A percentile compares a stretch with the other conserved stretches of the same genome.
Evolutionary conservation across 2,888 invertebrate species (phyloP).

Genomic region (Nomada ruficornis): DNA sequence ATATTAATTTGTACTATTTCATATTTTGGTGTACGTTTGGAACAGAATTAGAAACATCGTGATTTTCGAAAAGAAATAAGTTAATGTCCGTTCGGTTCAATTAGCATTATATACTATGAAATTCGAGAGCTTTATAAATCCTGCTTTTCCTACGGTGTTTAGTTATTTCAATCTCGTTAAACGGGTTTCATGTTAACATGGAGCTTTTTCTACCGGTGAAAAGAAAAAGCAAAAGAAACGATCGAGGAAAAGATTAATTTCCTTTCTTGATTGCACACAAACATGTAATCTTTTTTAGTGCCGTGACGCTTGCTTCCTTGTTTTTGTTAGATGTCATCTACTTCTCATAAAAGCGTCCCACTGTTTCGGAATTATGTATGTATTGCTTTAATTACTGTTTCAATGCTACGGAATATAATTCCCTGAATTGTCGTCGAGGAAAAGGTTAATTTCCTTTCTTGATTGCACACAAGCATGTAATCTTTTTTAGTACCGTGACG

Average conservation of each 20-base stretch:
- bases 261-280: not conserved
- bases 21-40: too few relatives aligned
- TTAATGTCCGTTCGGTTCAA: too few relatives aligned
- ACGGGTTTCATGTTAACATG: not conserved
- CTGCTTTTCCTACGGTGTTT: too few relatives aligned
- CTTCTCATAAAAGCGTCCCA: not conserved
- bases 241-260: not conserved
- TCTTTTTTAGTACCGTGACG: not conserved
- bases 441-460: slow-evolving; percentile 5
- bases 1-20: too few relatives aligned
- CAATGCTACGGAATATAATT: too few relatives aligned
- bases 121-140: too few relatives aligned
- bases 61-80: too few relatives aligned
- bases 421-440: not conserved
- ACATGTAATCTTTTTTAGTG: not conserved
- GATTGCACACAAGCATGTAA: too few relatives aligned
- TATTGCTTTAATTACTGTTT: not conserved
- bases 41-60: too few relatives aligned
- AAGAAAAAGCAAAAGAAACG: not conserved
- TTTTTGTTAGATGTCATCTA: not conserved
- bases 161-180: not conserved
- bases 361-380: not conserved
- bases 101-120: too few relatives aligned
- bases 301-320: not conserved
- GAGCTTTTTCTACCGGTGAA: not conserved